These are phyloP conservation scores for Dinothrombium tinctorium DNA, from an alignment of 1,140 invertebrate genomes.

Conservation along the genomic window DNA sequence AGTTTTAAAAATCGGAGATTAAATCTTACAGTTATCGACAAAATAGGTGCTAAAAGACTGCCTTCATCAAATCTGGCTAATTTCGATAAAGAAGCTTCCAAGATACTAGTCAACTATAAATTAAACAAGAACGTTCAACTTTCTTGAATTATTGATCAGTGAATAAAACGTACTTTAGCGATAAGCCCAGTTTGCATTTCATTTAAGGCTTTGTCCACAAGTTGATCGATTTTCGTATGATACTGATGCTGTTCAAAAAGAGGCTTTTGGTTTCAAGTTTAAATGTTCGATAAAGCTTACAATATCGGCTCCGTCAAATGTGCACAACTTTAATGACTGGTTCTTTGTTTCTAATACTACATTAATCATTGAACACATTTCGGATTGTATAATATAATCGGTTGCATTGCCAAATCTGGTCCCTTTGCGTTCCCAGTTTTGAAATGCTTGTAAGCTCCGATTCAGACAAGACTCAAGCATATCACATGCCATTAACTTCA, in stretches of 20 bases:
- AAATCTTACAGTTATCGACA: constrained; percentile 65
- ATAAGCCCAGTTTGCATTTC: constrained; percentile 80
- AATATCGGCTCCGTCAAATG: constrained; percentile 83
- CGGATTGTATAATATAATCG: constrained; percentile 88
- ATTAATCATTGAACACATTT: constrained; percentile 99
- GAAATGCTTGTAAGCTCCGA: constrained; percentile 39
- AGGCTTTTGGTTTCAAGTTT: background rate
- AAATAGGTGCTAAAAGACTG: constrained; percentile 84
- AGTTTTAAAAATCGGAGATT: background rate
- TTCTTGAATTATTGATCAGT: too few species aligned
- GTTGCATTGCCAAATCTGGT: constrained; percentile 58
- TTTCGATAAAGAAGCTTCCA: constrained; percentile 80
- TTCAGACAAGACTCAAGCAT: constrained; percentile 98
- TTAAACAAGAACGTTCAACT: too few species aligned
- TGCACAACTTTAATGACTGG: constrained; percentile 80
- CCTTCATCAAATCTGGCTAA: constrained; percentile 92
- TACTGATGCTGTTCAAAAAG: constrained; percentile 59
- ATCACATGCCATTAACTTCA: constrained; percentile 95
- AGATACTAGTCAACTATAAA: constrained; percentile 57
- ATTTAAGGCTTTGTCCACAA: constrained; percentile 72
- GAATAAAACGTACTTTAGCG: constrained; percentile 39
- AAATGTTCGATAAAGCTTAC: constrained; percentile 31
- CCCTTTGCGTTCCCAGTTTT: constrained; percentile 84
- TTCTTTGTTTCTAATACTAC: constrained; percentile 48
- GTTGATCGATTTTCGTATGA: constrained; percentile 83